Conservation (phyloP, 2,113 vertebrate species). For the Dicentrarchus labrax region DNA sequence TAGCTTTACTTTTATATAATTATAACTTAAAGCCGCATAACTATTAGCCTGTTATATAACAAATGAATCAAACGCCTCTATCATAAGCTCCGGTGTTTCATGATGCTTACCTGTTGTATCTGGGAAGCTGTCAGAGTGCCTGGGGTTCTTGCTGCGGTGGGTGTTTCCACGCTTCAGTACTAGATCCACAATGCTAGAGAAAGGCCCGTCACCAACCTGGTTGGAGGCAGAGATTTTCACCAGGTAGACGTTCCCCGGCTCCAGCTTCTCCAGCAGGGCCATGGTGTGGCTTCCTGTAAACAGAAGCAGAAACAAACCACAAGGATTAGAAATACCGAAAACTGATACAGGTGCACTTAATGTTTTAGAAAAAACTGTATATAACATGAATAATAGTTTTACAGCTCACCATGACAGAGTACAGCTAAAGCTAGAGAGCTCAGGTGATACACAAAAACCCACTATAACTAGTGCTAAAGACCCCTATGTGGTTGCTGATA, state of each 20-base stretch:
- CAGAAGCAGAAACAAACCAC: constrained; percentile 4
- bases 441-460: background rate
- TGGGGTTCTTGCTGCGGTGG: constrained; percentile 88
- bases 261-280: constrained; percentile 94
- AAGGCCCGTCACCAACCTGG: constrained; percentile 94
- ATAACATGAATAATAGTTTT: background rate
- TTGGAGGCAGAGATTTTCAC: constrained; percentile 96
- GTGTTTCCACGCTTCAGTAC: constrained; percentile 84
- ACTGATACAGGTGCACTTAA: background rate
- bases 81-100: background rate
- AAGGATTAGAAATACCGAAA: constrained; percentile 27
- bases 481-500: background rate
- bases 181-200: constrained; percentile 91
- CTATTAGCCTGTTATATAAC: background rate
- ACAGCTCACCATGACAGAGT: background rate
- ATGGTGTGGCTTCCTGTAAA: constrained; percentile 91
- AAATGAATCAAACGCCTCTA: background rate
- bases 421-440: background rate
- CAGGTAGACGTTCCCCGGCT: constrained; percentile 91
- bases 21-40: background rate
- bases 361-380: background rate
- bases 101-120: constrained; percentile 85
- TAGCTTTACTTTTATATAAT: background rate
- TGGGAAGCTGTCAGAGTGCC: constrained; percentile 81
- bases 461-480: background rate